A percentile compares a stretch with the other conserved stretches of the same genome.
Evolutionary conservation across 1,140 invertebrate species (phyloP).

Genomic region (Drosophila tsacasi): DNA sequence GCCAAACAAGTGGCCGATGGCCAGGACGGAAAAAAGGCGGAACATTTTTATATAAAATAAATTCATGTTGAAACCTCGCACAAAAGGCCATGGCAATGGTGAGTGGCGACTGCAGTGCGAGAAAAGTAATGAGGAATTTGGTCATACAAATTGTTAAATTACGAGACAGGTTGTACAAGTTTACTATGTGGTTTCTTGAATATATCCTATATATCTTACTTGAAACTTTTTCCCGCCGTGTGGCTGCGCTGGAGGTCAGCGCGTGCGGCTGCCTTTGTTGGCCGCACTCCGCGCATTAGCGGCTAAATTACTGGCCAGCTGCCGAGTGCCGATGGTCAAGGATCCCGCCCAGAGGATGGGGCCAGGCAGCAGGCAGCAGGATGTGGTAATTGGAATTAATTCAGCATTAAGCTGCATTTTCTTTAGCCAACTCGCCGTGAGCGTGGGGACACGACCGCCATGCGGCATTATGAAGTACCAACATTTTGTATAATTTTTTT

Average conservation of each 20-base stretch:
- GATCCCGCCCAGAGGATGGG: conserved; percentile 23
- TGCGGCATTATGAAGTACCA: conserved; percentile 63
- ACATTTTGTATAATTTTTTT: conserved; percentile 83
- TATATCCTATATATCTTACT: too few relatives aligned
- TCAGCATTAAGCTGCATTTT: conserved; percentile 82
- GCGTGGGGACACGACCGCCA: conserved; percentile 19
- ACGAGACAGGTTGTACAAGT: not conserved
- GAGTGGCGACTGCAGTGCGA: not conserved
- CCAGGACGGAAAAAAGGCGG: conserved; percentile 16
- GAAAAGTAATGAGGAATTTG: not conserved
- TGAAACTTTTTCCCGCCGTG: conserved; percentile 1
- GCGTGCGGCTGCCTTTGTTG: conserved; percentile 74
- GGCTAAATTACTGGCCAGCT: conserved; percentile 61
- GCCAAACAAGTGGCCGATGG: conserved; percentile 67
- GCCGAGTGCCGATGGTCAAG: conserved; percentile 53
- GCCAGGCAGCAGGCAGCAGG: not conserved
- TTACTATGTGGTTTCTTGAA: not conserved
- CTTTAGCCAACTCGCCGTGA: conserved; percentile 67
- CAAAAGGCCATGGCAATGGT: conserved; percentile 52
- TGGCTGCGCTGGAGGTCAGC: conserved; percentile 38
- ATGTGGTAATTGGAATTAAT: conserved; percentile 81
- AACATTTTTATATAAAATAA: conserved; percentile 66
- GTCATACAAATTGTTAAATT: too few relatives aligned
- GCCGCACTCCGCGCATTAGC: conserved; percentile 75
- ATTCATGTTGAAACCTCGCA: conserved; percentile 70